Evolutionary conservation across 1,140 invertebrate species (phyloP), one percentile per base, ranked within the genome.

Genomic region (Cotesia glomerata): DNA sequence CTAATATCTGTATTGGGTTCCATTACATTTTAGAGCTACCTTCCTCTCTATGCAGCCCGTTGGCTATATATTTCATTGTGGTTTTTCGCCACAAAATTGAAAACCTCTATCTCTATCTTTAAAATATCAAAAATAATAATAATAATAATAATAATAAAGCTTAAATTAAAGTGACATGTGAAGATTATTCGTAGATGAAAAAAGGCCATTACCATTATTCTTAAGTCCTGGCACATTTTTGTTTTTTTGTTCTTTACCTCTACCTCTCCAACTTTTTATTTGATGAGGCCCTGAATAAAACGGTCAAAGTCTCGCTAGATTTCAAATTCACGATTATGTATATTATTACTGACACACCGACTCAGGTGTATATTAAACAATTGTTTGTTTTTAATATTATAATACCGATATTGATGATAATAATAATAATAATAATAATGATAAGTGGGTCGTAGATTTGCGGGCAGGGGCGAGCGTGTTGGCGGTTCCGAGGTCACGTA

Each of bases 401-500:
- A 45, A 45, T 45, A 45, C 7, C 11, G 11, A 39, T 39, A 39
- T 8, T 39, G 9, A 39, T 39, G 9, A 39, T 39, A 39, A 59
- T 59, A 13, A 26, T 26, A 18, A 36, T 64, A 18, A 34, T 49
- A 36, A 36, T 26, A 34, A 62, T 18, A 70, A 62, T n/a, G 45
- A 70, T 49, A 70, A 62, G 68, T 70, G 58, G 68, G 68, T 70
- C 68, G 56, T 45, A 11, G 36, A 62, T 64, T 62, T 62, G 34
- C 45, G 34, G 39, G 26, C 26, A 26, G 26, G 26, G 8, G 62
- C 14, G 35, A 62, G 32, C 32, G 59, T 62, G 32, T 36, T 11
- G 32, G 35, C 14, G 14, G 59, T 69, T 16, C 59, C 68, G 68
- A 70, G 68, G 68, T 70, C 58, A 70, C 68, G 58, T 70, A 14